Conservation (phyloP, 2,113 vertebrate species). For the Macroglossus sobrinus region DNA sequence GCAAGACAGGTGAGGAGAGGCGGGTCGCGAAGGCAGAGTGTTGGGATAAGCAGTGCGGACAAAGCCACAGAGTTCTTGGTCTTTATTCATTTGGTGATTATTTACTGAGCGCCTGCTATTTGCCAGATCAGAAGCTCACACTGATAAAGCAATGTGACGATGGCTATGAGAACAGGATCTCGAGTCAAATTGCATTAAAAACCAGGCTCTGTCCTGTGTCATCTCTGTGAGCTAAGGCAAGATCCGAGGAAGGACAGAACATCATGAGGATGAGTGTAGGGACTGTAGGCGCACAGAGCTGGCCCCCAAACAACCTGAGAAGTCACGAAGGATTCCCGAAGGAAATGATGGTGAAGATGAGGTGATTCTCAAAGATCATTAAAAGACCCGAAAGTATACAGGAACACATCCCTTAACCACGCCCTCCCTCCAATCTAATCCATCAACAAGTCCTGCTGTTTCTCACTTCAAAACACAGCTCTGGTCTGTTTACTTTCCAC, state of each 20-base stretch:
- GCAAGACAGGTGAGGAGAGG: fast-evolving
- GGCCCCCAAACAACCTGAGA: background rate
- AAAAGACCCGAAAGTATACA: background rate
- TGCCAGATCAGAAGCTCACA: background rate
- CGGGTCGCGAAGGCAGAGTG: fast-evolving
- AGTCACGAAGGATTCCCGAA: background rate
- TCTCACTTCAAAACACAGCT: background rate
- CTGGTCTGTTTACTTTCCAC: background rate
- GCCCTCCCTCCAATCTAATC: background rate
- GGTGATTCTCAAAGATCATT: background rate
- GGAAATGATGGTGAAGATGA: background rate
- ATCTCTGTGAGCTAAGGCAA: background rate
- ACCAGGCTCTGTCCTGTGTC: background rate
- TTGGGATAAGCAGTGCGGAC: background rate
- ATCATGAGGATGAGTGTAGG: fast-evolving
- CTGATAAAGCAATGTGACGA: fast-evolving
- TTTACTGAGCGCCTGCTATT: background rate
- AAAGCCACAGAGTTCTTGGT: background rate
- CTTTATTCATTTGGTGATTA: background rate
- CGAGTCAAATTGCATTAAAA: background rate
- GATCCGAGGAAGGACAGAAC: background rate
- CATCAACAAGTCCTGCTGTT: background rate
- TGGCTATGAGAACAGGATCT: background rate
- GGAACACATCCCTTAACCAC: background rate
- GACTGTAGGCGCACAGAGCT: fast-evolving